Conservation (phyloP, 1,140 invertebrate genomes). For the Palaemon carinicauda region DNA sequence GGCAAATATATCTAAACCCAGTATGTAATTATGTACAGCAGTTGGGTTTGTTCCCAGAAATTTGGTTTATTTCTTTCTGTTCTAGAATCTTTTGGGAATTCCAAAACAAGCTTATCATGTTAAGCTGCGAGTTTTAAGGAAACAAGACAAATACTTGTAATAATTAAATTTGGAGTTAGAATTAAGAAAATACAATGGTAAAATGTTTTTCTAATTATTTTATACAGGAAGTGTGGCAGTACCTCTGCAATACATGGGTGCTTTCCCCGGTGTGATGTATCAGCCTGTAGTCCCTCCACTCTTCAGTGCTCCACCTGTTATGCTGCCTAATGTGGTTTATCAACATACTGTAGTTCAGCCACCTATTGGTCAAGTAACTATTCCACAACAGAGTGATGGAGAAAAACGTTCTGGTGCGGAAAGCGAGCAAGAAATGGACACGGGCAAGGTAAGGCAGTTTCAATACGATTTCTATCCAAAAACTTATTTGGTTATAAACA, state of each 20-base stretch:
- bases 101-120: too few species aligned
- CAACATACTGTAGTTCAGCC: slow-evolving; percentile 53
- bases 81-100: too few species aligned
- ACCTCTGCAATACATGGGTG: slow-evolving; percentile 68
- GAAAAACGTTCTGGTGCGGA: slow-evolving; percentile 30
- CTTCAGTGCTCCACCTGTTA: slow-evolving; percentile 65
- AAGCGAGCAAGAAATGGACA: slow-evolving; percentile 34
- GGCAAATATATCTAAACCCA: too few species aligned
- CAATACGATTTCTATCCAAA: neutral
- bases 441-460: slow-evolving; percentile 6
- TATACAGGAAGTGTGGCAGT: slow-evolving; percentile 50
- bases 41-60: too few species aligned
- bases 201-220: neutral
- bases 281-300: slow-evolving; percentile 64
- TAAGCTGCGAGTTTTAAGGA: too few species aligned
- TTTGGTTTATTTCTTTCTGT: too few species aligned
- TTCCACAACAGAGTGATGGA: slow-evolving; percentile 11
- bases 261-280: slow-evolving; percentile 68
- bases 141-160: too few species aligned
- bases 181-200: too few species aligned
- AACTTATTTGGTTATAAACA: neutral
- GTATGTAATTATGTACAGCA: too few species aligned
- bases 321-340: slow-evolving; percentile 67
- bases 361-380: neutral
- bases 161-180: too few species aligned